Percentiles rank a stretch among this genome's conserved stretches.
Conservation (phyloP, 2,797 vertebrate genomes). For the Spea hammondii region DNA sequence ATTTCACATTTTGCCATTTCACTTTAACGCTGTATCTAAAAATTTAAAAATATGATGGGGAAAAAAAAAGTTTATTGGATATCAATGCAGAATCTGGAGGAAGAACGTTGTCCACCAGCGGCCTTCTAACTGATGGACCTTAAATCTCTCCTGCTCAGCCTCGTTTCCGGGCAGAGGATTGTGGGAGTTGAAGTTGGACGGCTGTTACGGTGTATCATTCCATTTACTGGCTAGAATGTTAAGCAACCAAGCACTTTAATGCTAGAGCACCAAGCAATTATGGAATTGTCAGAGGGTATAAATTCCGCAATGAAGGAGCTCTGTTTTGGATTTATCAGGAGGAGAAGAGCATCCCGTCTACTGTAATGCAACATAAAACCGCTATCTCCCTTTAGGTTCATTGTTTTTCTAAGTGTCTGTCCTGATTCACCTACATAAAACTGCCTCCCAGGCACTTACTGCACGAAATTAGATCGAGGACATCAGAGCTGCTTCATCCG, state of each 20-base stretch:
- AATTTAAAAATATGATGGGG: too few species aligned
- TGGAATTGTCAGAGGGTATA: constrained; percentile 27
- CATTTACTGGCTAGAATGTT: constrained; percentile 8
- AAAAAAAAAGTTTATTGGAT: too few species aligned
- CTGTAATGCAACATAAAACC: constrained; percentile 16
- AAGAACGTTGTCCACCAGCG: too few species aligned
- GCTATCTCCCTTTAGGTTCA: constrained; percentile 13
- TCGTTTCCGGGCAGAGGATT: background rate
- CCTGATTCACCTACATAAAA: constrained; percentile 30
- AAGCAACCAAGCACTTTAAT: constrained; percentile 17
- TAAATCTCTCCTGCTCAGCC: too few species aligned
- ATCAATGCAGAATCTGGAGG: too few species aligned
- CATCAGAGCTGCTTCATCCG: background rate
- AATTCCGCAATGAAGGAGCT: constrained; percentile 13
- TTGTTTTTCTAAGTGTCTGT: constrained; percentile 26
- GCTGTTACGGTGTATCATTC: background rate
- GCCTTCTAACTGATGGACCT: too few species aligned
- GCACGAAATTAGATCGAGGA: background rate
- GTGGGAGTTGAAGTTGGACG: background rate
- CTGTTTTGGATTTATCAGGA: constrained; percentile 13
- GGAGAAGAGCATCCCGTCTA: constrained; percentile 3
- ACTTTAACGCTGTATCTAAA: too few species aligned
- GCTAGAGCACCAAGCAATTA: constrained; percentile 26
- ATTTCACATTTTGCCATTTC: too few species aligned
- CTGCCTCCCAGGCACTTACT: constrained; percentile 15